Evolutionary conservation across 2,113 vertebrate genomes (phyloP), one percentile per base, ranked within the genome.

Genomic region (Ramphastos sulfuratus): DNA sequence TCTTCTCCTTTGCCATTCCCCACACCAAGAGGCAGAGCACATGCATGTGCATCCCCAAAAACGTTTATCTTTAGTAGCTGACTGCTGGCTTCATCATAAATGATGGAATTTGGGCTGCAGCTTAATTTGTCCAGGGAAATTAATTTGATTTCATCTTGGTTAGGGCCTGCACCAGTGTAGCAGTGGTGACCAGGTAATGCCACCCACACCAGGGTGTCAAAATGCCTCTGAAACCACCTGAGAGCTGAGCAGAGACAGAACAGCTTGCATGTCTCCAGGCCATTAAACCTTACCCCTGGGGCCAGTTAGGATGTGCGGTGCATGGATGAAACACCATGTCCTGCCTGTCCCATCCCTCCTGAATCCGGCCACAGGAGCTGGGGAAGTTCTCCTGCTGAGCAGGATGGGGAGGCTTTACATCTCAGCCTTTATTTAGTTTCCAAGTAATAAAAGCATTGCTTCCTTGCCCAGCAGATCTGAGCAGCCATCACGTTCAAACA

Each of bases 371-470:
- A 0, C 46, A 87, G 87, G 78, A 91, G 85, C 94, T 28, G 55
- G 28, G 94, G 95, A 92, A 94, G 78, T 75, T 89, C 93, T 94
- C 93, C 91, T 95, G 95, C 92, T 92, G 90, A 90, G 96, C 93
- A 93, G 87, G 87, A 75, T 87, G 82, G 82, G 69, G 85, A 94
- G 61, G 80, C 82, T 94, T 85, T 76, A 67, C 76, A 92, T 96
- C 92, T 93, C 80, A 93, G 72, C 52, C 66, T 85, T 85, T 73
- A 89, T 91, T 89, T 79, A 72, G 82, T 80, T 89, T 89, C 55
- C 77, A 85, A 89, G 80, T 92, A 89, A 91, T 91, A 91, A 81
- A 94, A 94, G 69, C 30, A 0, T 75, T 37, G 60, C 78, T 70
- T 77, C 87, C 58, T 35, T 69, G 58, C 85, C 42, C 7, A 0